Evolutionary conservation across 1,140 invertebrate species (phyloP), one percentile per base, ranked within the genome.

Genomic region (Leptinotarsa undecemlineata): DNA sequence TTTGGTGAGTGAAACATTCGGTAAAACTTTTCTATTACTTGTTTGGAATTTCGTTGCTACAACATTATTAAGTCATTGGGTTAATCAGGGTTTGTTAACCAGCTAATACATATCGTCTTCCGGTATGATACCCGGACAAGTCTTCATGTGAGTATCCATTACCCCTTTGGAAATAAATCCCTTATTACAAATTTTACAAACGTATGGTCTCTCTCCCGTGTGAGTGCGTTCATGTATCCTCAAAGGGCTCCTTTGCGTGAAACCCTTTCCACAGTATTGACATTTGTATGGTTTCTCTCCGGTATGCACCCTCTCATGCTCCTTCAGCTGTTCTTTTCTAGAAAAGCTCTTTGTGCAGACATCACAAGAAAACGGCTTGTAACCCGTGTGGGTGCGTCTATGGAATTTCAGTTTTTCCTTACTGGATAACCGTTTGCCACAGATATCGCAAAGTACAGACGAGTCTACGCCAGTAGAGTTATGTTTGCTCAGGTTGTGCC

Each of bases 391-490:
- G 20, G 92, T 92, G 26, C 91, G 85, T 48, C 89, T 83, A 78
- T 93, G 91, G 79, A 91, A 90, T 82, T 91, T 92, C 69, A 93
- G 85, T 72, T 92, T 90, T 68, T 92, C 90, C 2, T 89, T 87
- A 57, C 87, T 90, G 33, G 90, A 90, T 61, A 97, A 90, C 70
- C 91, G 90, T 86, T 96, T 95, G 15, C 90, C 90, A 84, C 94
- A 95, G 42, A 93, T 90, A 78, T 91, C 89, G 84, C 91, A 92
- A 0, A 90, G 63, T 13, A 88, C 88, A 51, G 76, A 80, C 4
- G 72, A 62, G 26, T 80, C 74, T 17, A 73, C 74, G 2, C 81
- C 82, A 51, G 71, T 33, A 6, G 77, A 74, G 33, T 80, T 81
- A 67, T 85, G 84, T 33, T 82, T 80, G 48, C 79, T 82, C 33